Evolutionary conservation across 2,888 invertebrate genomes (phyloP), one percentile per base, ranked within the genome.

Genomic region (Bursaphelenchus okinawaensis): DNA sequence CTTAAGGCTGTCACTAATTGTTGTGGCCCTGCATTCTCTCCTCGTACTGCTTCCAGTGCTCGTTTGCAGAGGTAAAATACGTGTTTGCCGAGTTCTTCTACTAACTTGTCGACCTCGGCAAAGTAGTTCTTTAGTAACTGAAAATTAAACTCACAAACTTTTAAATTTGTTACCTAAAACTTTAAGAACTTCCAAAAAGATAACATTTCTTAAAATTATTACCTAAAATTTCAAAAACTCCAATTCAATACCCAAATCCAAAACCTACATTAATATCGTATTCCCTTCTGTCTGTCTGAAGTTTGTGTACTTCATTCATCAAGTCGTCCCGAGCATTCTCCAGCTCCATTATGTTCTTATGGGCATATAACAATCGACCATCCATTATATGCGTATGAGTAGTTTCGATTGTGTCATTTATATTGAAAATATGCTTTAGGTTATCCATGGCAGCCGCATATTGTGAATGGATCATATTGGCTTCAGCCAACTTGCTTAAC

Each of bases 401-500:
- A 84, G 92, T 93, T 63, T 91, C 90, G 0, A 96, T 92, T 84
- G 92, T 93, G 79, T 93, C 93, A 9, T 93, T 94, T 0, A 96
- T 93, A 54, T 93, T 94, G 80, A 96, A 95, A 70, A 98, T 94
- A 82, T 96, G 94, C 83, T 94, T 95, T 27, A 98, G 86, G 83
- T 98, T 98, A 82, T 98, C 95, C 81, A 92, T 93, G 0, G 96
- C 96, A 0, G 95, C 94, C 1, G 93, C 93, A 84, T 94, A 93
- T 84, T 87, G 96, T 0, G 94, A 94, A 84, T 96, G 93, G 22
- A 90, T 88, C 74, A 91, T 90, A 83, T 94, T 94, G 84, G 96
- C 95, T 72, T 92, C 91, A 26, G 92, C 87, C 0, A 96, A 90
- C 54, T 89, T 88, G 82, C 90, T 90, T 28, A 98, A 85, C 51